A percentile compares a stretch with the other conserved stretches of the same genome.
Conservation (phyloP, 2,888 invertebrate species). For the Orgyia antiqua region DNA sequence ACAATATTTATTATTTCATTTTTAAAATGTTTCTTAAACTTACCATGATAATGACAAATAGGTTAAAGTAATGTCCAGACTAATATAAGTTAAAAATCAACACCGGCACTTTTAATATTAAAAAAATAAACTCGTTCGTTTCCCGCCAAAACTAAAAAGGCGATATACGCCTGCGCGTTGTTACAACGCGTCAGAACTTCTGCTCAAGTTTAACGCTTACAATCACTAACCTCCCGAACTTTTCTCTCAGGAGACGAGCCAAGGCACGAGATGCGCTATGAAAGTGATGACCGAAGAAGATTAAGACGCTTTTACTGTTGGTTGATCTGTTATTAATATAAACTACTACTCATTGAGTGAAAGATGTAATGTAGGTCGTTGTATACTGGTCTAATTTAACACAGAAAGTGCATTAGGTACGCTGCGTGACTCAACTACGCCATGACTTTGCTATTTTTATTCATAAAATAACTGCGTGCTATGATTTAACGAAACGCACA, state of each 20-base stretch:
- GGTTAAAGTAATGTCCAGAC: background rate
- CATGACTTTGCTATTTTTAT: no score
- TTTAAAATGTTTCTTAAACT: conserved; percentile 6
- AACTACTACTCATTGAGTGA: conserved; percentile 7
- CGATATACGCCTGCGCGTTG: conserved; percentile 51
- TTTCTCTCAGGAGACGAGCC: conserved; percentile 48
- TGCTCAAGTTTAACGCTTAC: conserved; percentile 33
- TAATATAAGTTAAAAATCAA: no score
- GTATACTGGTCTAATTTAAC: conserved; percentile 13
- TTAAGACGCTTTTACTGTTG: conserved; percentile 19
- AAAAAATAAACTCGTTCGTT: conserved; percentile 12
- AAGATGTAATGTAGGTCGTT: conserved; percentile 12
- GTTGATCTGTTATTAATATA: conserved; percentile 13
- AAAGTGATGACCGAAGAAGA: conserved; percentile 56
- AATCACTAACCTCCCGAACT: conserved; percentile 48
- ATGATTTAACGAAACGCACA: no score
- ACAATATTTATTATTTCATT: no score
- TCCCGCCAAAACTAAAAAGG: conserved; percentile 43
- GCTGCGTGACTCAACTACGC: no score
- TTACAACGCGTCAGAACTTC: conserved; percentile 52
- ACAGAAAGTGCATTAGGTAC: conserved; percentile 17
- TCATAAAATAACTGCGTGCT: no score
- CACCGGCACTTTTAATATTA: no score
- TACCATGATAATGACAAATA: conserved; percentile 7
- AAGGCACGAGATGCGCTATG: conserved; percentile 55